These are phyloP conservation scores for Phalloptychus januarius DNA, from an alignment of 2,797 vertebrate genomes.

Conservation along the genomic window DNA sequence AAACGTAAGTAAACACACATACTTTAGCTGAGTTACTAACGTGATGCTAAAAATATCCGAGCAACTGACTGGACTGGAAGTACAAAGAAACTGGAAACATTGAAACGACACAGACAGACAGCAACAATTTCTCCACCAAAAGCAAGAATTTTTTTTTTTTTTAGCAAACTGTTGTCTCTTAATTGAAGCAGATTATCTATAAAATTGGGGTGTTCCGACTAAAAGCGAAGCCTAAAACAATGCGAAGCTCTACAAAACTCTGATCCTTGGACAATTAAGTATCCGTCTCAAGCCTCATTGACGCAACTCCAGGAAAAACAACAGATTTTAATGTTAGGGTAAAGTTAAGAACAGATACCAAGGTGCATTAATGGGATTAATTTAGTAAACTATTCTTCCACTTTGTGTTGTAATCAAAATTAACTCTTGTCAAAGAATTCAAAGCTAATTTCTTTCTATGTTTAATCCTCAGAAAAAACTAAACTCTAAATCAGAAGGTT, in stretches of 20 bases:
- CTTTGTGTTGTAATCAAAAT: neutral
- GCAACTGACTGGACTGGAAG: neutral
- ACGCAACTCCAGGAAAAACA: neutral
- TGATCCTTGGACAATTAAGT: neutral
- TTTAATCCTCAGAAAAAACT: neutral
- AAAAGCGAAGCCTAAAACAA: neutral
- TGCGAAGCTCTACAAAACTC: neutral
- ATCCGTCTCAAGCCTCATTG: neutral
- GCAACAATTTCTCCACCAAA: neutral
- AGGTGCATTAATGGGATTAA: neutral
- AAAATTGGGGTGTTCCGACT: neutral
- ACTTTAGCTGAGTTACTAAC: neutral
- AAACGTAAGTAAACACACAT: neutral
- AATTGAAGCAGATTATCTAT: slow-evolving; percentile 4
- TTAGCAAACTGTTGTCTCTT: neutral
- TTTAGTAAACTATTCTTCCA: neutral
- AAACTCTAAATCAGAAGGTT: neutral
- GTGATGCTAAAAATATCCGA: neutral
- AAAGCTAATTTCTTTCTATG: neutral
- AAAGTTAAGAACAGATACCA: neutral
- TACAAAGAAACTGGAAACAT: neutral
- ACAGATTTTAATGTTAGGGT: neutral
- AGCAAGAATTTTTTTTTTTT: neutral
- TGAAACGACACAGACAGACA: neutral
- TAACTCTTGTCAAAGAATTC: neutral